Percentiles rank a stretch among this genome's conserved stretches.
Conservation (phyloP, 2,797 vertebrate genomes). For the Sarcophilus harrisii region DNA sequence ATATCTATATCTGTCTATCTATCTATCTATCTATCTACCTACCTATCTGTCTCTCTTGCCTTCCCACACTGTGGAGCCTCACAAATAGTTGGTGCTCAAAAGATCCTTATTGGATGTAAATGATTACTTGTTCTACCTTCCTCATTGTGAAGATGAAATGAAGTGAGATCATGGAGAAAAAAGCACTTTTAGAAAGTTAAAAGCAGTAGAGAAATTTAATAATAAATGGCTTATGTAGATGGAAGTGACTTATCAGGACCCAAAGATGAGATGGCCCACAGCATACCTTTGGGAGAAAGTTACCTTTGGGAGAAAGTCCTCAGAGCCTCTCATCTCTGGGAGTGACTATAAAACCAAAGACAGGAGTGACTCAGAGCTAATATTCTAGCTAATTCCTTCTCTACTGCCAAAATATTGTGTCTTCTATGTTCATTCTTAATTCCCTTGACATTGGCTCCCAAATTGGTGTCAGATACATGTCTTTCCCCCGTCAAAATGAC, state of each 20-base stretch:
- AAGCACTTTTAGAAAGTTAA: neutral
- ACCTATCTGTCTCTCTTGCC: neutral
- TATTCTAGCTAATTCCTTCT: neutral
- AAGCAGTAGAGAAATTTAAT: neutral
- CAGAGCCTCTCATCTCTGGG: neutral
- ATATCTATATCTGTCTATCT: too few relatives aligned
- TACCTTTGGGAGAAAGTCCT: neutral
- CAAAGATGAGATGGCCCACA: neutral
- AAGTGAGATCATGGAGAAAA: neutral
- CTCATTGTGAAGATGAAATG: neutral
- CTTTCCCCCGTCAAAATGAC: neutral
- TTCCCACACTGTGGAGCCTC: neutral
- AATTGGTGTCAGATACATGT: accelerated
- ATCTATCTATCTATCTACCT: neutral
- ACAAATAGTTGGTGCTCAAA: neutral
- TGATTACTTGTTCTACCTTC: neutral
- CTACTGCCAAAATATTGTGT: neutral
- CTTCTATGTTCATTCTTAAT: neutral
- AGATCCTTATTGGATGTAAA: neutral
- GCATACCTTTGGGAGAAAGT: neutral
- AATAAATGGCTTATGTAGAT: neutral
- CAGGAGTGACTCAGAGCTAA: neutral
- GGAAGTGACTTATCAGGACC: neutral
- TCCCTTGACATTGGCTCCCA: neutral
- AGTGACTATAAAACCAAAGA: accelerated